A percentile compares a stretch with the other conserved stretches of the same genome.
Conservation (phyloP, 2,113 vertebrate species). For the Uropsilus gracilis region DNA sequence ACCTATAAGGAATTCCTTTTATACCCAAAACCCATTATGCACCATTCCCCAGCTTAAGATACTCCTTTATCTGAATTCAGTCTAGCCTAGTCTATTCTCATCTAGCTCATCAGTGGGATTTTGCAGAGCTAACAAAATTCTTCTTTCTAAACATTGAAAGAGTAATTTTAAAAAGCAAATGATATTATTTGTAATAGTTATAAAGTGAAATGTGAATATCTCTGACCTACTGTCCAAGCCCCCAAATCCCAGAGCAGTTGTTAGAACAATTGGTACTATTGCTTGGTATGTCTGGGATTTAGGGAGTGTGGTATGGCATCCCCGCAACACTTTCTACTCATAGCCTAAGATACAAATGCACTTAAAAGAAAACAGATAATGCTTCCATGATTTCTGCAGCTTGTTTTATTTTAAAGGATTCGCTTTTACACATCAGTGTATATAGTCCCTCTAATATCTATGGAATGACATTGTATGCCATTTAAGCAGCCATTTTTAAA, state of each 20-base stretch:
- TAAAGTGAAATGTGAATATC: neutral
- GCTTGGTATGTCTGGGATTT: neutral
- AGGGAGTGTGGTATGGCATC: too few relatives aligned
- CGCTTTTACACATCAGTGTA: neutral
- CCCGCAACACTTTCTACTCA: neutral
- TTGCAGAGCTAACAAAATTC: neutral
- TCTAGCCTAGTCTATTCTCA: neutral
- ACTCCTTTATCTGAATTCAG: neutral
- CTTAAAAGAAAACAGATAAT: neutral
- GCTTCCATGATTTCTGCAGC: neutral
- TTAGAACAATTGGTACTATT: neutral
- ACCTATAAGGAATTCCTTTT: neutral
- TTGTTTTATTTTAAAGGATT: slow-evolving; percentile 15
- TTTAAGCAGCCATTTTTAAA: neutral
- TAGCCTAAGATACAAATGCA: neutral
- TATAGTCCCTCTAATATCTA: neutral
- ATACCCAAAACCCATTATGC: neutral
- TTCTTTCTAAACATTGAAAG: neutral
- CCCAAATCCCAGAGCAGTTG: neutral
- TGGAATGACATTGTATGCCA: neutral
- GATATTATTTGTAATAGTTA: neutral
- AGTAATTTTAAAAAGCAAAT: slow-evolving; percentile 3
- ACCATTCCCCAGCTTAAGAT: neutral
- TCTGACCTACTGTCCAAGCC: neutral
- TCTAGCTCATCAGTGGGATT: neutral